Evolutionary conservation across 2,888 invertebrate genomes (phyloP), one percentile per base, ranked within the genome.

Genomic region (Nebria brevicollis): DNA sequence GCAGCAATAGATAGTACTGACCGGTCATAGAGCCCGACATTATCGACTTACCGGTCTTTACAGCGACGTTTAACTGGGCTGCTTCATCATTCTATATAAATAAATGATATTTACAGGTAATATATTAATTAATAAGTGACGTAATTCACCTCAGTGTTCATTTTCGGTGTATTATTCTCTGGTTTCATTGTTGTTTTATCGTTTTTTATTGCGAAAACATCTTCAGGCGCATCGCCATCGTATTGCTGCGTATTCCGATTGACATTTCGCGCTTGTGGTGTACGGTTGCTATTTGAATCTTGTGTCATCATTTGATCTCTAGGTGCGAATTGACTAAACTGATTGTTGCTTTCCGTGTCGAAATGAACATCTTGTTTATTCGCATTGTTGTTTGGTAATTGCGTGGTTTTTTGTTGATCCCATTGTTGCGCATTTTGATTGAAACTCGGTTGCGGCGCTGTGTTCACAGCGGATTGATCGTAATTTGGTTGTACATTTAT

Each of bases 1-100:
- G 87, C 0, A 87, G 86, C 2, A 90, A 83, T 6, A 90, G 85
- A 82, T 88, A 90, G 82, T 90, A 90, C 77, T 88, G 89, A 0
- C 90, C 90, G 41, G 86, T 85, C 5, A 83, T 73, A 25, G 84
- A 80, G 82, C 83, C 84, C 0, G 85, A 82, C 65, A 54, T 54
- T 2, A 34, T 34, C 0, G 34, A 34, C 4, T 85, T 83, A 26
- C 84, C 82, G 82, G 84, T 84, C 0, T 85, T 82, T 72, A 85
- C 82, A 15, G 86, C 84, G 66, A 85, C 79, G n/a, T 82, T 82
- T n/a, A 85, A 83, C 65, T 84, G 82, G 10, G 82, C 77, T 10
- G 34, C n/a, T 54, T 54, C 54, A 65, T 81, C 70, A 70, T 70
- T 34, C 70, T 25, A 25, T 26, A 5, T 1, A 54, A 54, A 54